Evolutionary conservation across 2,113 vertebrate genomes (phyloP).

Genomic region (Phocoena phocoena): DNA sequence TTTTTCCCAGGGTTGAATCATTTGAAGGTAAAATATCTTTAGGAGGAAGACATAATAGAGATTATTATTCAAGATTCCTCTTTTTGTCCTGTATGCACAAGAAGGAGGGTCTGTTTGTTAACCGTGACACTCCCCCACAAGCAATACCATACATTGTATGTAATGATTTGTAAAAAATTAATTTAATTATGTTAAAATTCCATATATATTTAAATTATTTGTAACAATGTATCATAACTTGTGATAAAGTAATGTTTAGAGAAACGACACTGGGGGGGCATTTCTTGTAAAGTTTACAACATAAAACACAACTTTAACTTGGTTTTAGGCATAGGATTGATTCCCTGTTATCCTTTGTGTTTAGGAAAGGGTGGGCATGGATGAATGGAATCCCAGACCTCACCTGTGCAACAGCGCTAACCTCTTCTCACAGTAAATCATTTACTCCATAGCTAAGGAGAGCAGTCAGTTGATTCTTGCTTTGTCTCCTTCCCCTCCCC

Average conservation of each 20-base stretch:
- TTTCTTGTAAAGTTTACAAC: neutral
- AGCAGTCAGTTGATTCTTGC: fast-evolving
- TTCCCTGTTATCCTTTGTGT: neutral
- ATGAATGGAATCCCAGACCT: neutral
- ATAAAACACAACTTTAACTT: neutral
- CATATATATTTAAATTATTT: neutral
- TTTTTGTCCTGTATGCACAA: neutral
- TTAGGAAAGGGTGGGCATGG: fast-evolving
- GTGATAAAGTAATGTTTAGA: neutral
- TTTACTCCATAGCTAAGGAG: fast-evolving
- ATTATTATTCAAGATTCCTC: neutral
- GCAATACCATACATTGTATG: neutral
- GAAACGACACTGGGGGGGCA: neutral
- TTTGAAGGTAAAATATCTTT: neutral
- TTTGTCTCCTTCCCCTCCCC: neutral
- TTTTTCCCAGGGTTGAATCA: neutral
- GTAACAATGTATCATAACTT: neutral
- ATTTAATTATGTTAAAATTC: neutral
- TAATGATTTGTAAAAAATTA: neutral
- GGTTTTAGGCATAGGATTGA: neutral
- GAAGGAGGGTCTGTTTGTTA: neutral
- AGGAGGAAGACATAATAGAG: neutral
- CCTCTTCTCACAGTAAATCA: too few relatives aligned
- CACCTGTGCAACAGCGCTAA: fast-evolving
- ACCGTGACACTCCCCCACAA: neutral